Conservation (phyloP, 37 sponge, comb jelly and placozoan genomes). For the Oopsacas minuta region DNA sequence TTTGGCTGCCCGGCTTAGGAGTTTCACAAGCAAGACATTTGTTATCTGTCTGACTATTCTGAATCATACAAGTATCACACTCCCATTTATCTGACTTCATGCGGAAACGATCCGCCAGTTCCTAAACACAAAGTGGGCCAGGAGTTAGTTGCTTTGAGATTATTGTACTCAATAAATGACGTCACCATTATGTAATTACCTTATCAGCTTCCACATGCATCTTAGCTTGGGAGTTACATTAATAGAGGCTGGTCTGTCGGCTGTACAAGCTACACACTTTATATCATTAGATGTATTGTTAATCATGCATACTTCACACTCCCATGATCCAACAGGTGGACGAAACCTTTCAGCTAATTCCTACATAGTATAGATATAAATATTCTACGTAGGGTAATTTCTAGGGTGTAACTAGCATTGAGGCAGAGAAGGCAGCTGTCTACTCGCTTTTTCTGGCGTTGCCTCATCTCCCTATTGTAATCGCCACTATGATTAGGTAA, state of each 20-base stretch:
- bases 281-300: slow-evolving; percentile 15
- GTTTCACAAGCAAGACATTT: slow-evolving; percentile 30
- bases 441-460: too few relatives aligned
- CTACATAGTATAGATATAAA: neutral
- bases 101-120: neutral
- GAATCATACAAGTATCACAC: slow-evolving; percentile 25
- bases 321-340: slow-evolving; percentile 33
- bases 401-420: too few relatives aligned
- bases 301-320: slow-evolving; percentile 42
- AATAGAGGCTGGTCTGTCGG: slow-evolving; percentile 19
- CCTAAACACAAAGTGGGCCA: too few relatives aligned
- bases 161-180: too few relatives aligned
- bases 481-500: too few relatives aligned
- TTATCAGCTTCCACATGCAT: neutral
- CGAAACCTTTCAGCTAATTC: neutral
- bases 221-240: neutral
- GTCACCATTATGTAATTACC: neutral
- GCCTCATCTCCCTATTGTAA: too few relatives aligned
- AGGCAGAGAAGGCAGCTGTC: too few relatives aligned
- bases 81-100: slow-evolving; percentile 10
- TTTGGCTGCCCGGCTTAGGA: slow-evolving; percentile 17
- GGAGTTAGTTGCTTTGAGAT: too few relatives aligned
- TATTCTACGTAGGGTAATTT: too few relatives aligned
- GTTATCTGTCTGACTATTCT: slow-evolving; percentile 22
- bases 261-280: slow-evolving; percentile 38